Conservation (phyloP, 2,113 vertebrate species). For the Phyllopteryx taeniolatus region DNA sequence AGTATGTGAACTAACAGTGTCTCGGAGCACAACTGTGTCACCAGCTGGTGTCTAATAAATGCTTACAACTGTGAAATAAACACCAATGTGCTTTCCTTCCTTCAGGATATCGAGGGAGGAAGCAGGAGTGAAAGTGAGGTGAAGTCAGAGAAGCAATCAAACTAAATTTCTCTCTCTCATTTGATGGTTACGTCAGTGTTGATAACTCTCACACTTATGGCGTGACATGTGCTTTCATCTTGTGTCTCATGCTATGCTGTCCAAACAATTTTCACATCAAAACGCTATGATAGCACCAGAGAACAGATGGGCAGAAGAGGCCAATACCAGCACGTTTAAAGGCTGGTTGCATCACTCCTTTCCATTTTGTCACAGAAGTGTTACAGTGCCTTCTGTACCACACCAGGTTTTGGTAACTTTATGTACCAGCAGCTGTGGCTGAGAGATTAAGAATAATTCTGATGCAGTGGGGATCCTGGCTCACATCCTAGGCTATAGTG, state of each 20-base stretch:
- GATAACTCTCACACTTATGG: background rate
- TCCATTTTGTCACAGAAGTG: background rate
- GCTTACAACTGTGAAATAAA: conserved; percentile 3
- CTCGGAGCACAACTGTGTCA: background rate
- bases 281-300: background rate
- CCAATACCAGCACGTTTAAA: background rate
- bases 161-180: background rate
- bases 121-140: background rate
- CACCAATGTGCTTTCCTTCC: background rate
- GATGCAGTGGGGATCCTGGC: background rate
- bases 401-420: conserved; percentile 1
- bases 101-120: background rate
- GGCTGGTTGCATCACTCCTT: background rate
- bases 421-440: background rate
- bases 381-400: background rate
- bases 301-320: background rate
- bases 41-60: conserved; percentile 4
- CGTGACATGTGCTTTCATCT: background rate
- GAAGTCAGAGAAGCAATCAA: background rate
- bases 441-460: background rate
- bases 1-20: background rate
- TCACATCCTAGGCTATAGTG: background rate
- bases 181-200: background rate
- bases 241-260: background rate
- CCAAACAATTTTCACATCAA: background rate